A percentile compares a stretch with the other conserved stretches of the same genome.
phyloP scores from a whole-genome alignment of 2,797 vertebrate species.

The Eupleurogrammus muticus region DNA sequence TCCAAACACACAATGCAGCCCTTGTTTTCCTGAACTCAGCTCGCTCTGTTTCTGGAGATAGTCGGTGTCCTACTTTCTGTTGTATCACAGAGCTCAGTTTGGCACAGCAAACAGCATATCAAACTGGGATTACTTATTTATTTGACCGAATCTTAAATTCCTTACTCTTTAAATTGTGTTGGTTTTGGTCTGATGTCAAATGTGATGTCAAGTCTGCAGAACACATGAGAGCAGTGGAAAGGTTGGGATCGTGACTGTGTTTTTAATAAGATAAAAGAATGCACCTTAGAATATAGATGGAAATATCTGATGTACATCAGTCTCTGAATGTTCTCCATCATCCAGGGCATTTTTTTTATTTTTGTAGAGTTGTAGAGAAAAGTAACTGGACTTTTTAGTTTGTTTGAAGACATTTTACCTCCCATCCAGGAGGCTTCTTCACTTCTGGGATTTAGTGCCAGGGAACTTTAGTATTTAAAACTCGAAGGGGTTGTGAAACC shows the following conservation, averaged over 20 bases:
- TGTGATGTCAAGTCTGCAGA: slow-evolving; percentile 21
- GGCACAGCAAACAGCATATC: not conserved
- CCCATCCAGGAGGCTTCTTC: no score
- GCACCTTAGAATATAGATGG: slow-evolving; percentile 31
- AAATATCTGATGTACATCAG: slow-evolving; percentile 28
- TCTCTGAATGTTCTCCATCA: no score
- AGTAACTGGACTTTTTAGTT: no score
- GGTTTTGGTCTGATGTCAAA: slow-evolving; percentile 15
- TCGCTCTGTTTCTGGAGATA: slow-evolving; percentile 29
- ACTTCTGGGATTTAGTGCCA: no score
- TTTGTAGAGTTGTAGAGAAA: no score
- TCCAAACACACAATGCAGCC: not conserved
- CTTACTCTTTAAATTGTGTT: slow-evolving; percentile 2
- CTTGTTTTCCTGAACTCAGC: slow-evolving; percentile 1
- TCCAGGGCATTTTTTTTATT: no score
- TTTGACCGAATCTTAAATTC: slow-evolving; percentile 15
- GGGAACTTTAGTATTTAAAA: no score
- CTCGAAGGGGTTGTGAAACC: no score
- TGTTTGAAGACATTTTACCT: no score
- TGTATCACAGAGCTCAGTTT: slow-evolving; percentile 8
- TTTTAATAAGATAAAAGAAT: slow-evolving; percentile 54
- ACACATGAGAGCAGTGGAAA: not conserved
- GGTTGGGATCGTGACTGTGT: slow-evolving; percentile 34
- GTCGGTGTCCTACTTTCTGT: slow-evolving; percentile 47
- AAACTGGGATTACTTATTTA: slow-evolving; percentile 6